These are phyloP conservation scores for Proales similis DNA, from an alignment of 1,140 invertebrate genomes.

Conservation along the genomic window DNA sequence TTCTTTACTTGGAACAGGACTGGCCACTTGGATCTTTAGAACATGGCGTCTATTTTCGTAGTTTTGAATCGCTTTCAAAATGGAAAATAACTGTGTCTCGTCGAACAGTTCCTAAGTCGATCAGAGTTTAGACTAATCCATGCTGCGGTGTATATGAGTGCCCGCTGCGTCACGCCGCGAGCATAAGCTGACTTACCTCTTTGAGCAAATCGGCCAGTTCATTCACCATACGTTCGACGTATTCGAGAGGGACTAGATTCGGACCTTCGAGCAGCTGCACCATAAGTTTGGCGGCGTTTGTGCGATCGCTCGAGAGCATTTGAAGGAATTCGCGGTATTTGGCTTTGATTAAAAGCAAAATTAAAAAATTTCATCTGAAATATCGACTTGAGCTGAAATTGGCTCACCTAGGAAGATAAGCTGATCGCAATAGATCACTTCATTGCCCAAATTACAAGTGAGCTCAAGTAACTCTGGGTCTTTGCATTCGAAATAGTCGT, in stretches of 20 bases:
- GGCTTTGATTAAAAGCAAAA: not conserved
- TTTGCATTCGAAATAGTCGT: constrained; percentile 10
- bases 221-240: not conserved
- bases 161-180: too few species aligned
- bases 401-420: constrained; percentile 25
- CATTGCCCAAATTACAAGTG: constrained; percentile 15
- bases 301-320: not conserved
- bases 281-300: not conserved
- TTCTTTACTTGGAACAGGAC: too few species aligned
- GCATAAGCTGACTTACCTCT: not conserved
- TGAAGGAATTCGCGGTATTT: constrained; percentile 32
- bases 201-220: constrained; percentile 3
- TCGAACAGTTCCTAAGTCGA: too few species aligned
- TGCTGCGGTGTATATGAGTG: too few species aligned
- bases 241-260: constrained; percentile 27
- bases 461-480: constrained; percentile 9
- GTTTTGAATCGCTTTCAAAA: too few species aligned
- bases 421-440: constrained; percentile 32
- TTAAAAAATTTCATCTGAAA: not conserved
- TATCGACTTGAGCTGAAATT: too few species aligned
- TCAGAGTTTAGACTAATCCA: too few species aligned
- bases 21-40: too few species aligned
- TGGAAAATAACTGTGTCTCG: too few species aligned
- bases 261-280: constrained; percentile 1
- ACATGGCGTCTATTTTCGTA: too few species aligned